A percentile compares a stretch with the other conserved stretches of the same genome.
Evolutionary conservation across 2,888 invertebrate genomes (phyloP).

Genomic region (Macropis europaea): DNA sequence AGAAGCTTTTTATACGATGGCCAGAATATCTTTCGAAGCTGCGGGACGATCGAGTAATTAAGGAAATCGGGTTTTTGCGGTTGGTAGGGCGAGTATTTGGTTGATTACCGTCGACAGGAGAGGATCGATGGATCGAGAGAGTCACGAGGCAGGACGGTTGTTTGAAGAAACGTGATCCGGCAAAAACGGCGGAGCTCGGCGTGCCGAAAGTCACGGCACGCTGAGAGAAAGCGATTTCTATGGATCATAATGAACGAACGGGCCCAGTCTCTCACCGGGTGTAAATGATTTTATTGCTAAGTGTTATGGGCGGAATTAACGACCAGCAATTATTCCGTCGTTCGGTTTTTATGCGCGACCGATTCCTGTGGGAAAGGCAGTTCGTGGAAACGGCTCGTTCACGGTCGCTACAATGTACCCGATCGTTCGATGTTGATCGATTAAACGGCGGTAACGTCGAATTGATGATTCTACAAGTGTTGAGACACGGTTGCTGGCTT

Average conservation of each 20-base stretch:
- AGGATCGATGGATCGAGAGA: conserved; percentile 29
- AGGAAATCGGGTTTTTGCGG: no score
- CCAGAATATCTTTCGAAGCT: no score
- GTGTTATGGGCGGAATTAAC: conserved; percentile 52
- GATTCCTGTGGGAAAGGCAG: conserved; percentile 57
- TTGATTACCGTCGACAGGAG: no score
- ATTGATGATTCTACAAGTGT: no score
- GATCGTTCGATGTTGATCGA: no score
- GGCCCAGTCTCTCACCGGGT: conserved; percentile 32
- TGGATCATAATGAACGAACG: conserved; percentile 55
- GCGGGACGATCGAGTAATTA: no score
- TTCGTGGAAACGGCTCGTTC: conserved; percentile 41
- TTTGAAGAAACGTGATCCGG: conserved; percentile 50
- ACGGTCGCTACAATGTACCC: conserved; percentile 42
- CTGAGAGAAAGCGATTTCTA: conserved; percentile 56
- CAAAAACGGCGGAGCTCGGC: conserved; percentile 42
- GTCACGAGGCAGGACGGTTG: conserved; percentile 40
- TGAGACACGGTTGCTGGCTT: no score
- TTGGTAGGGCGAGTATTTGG: not conserved
- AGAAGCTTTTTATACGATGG: no score
- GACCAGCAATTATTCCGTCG: conserved; percentile 57
- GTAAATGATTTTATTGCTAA: conserved; percentile 63
- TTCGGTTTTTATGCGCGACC: conserved; percentile 55
- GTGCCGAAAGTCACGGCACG: conserved; percentile 50
- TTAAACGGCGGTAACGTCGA: no score